A percentile compares a stretch with the other conserved stretches of the same genome.
These are phyloP conservation scores for Bradypus variegatus DNA, from an alignment of 2,797 vertebrate species.

Conservation along the genomic window DNA sequence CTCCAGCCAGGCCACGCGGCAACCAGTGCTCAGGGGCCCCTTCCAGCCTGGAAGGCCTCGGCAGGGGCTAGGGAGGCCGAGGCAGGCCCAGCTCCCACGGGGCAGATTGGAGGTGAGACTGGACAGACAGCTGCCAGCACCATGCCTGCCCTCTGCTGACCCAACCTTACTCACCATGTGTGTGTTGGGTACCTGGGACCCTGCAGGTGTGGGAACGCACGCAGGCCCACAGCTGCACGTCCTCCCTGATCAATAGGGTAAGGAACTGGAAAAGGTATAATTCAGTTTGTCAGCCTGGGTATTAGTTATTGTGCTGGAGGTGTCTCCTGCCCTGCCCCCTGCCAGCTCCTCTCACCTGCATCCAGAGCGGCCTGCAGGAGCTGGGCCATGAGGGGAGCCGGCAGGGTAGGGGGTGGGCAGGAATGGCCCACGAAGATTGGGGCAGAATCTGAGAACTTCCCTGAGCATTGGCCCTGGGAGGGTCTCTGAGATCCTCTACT, in stretches of 20 bases:
- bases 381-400: not conserved
- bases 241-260: slow-evolving; percentile 63
- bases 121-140: slow-evolving; percentile 39
- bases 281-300: slow-evolving; percentile 64
- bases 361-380: not conserved
- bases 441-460: not conserved
- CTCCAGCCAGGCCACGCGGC: not conserved
- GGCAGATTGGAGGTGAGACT: too few species aligned
- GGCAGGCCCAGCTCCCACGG: not conserved
- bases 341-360: not conserved
- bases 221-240: not conserved
- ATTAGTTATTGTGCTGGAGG: slow-evolving; percentile 59
- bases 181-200: slow-evolving; percentile 33
- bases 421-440: not conserved
- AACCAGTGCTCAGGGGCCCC: not conserved
- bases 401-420: too few species aligned
- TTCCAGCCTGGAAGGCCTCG: not conserved
- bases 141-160: slow-evolving; percentile 55
- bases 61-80: not conserved
- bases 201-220: slow-evolving; percentile 15
- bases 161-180: slow-evolving; percentile 56
- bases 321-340: not conserved
- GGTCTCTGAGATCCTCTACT: not conserved
- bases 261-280: slow-evolving; percentile 65
- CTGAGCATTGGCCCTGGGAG: not conserved